These are phyloP conservation scores for Ailurus styani DNA, from an alignment of 2,113 vertebrate species.

Conservation along the genomic window DNA sequence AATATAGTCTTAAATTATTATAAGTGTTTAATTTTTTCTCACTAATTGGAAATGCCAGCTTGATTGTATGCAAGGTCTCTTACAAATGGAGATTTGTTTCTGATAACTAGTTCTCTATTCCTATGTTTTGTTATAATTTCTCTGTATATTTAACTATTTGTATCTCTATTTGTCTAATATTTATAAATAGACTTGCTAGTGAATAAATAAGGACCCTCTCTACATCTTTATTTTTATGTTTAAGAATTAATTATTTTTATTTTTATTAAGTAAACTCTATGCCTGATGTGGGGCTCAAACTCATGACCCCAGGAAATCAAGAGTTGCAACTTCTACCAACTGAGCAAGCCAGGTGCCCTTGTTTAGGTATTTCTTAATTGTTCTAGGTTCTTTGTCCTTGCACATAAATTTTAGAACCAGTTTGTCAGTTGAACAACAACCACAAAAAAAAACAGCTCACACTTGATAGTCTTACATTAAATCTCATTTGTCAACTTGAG, in stretches of 20 bases:
- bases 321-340: not conserved
- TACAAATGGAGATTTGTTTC: not conserved
- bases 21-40: not conserved
- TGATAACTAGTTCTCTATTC: not conserved
- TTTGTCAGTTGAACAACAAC: not conserved
- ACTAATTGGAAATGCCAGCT: not conserved
- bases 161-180: not conserved
- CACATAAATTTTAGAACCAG: not conserved
- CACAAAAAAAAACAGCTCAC: not conserved
- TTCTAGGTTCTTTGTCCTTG: not conserved
- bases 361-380: not conserved
- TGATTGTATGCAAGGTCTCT: not conserved
- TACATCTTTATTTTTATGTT: not conserved
- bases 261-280: not conserved
- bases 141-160: not conserved
- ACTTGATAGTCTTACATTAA: not conserved
- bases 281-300: not conserved
- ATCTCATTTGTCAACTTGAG: not conserved
- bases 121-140: not conserved
- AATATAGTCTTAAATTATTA: not conserved
- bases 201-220: not conserved
- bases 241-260: not conserved
- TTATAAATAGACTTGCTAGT: not conserved
- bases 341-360: not conserved
- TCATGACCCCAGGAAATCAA: not conserved